phyloP scores from a whole-genome alignment of 1,140 invertebrate genomes.

The Pygmarrhopalites habei region DNA sequence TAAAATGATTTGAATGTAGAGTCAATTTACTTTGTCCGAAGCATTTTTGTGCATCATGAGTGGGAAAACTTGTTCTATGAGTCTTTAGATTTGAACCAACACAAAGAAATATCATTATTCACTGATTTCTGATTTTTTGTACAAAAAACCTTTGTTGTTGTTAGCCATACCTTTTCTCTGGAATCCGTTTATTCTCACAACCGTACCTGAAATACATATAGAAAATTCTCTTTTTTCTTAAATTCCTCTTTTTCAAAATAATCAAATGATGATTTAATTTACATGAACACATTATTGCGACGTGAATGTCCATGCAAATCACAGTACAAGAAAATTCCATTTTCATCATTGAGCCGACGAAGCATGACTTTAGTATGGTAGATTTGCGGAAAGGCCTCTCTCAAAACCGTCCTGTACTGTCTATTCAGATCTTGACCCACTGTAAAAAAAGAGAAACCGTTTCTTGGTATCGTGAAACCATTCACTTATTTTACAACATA shows the following conservation, averaged over 20 bases:
- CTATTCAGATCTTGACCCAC: constrained; percentile 80
- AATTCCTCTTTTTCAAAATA: no score
- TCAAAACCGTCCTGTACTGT: constrained; percentile 74
- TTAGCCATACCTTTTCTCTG: no score
- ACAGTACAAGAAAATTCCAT: constrained; percentile 85
- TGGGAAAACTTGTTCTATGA: constrained; percentile 84
- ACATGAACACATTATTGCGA: constrained; percentile 88
- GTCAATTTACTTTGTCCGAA: constrained; percentile 66
- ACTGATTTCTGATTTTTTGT: no score
- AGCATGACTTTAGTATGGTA: constrained; percentile 74
- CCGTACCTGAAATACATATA: no score
- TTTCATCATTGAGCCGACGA: constrained; percentile 76
- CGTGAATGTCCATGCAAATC: constrained; percentile 93
- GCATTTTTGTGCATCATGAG: constrained; percentile 87
- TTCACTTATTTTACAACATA: no score
- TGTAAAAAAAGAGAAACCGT: no score
- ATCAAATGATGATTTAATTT: no score
- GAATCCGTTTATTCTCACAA: constrained; percentile 75
- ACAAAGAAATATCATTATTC: no score
- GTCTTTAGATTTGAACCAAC: no score
- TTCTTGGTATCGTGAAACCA: no score
- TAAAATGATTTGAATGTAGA: neutral
- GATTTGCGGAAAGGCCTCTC: constrained; percentile 84
- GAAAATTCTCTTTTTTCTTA: no score
- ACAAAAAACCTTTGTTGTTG: no score